Conservation (phyloP, 2,888 invertebrate genomes). For the Nebria brevicollis region DNA sequence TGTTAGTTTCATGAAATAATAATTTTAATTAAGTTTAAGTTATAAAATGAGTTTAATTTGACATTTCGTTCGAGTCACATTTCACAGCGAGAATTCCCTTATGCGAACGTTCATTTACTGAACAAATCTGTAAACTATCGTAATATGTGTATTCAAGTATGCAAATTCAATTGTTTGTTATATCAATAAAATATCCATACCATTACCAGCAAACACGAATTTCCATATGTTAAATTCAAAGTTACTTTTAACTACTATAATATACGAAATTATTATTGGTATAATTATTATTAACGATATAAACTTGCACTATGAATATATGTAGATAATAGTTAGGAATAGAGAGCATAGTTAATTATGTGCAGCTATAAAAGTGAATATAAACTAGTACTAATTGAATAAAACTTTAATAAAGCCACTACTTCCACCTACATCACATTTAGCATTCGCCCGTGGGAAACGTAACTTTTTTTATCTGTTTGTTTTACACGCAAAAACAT, state of each 20-base stretch:
- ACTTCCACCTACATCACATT: too few species aligned
- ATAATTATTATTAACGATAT: neutral
- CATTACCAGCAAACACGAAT: neutral
- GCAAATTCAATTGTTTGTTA: neutral
- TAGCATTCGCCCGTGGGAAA: too few species aligned
- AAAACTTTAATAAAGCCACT: too few species aligned
- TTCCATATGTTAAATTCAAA: neutral
- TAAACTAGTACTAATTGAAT: too few species aligned
- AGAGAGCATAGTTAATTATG: too few species aligned
- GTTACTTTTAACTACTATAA: neutral
- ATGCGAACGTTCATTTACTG: neutral
- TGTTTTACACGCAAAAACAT: too few species aligned
- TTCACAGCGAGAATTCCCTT: neutral
- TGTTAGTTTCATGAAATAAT: neutral
- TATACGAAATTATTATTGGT: neutral
- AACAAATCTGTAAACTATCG: neutral
- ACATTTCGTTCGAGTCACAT: neutral
- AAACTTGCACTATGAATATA: too few species aligned
- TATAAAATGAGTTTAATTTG: neutral
- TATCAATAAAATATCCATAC: neutral
- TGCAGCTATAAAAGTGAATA: too few species aligned
- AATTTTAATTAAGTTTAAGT: neutral
- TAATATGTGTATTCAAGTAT: neutral
- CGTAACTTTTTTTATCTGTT: too few species aligned
- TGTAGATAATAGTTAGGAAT: too few species aligned